Conservation (phyloP, 2,797 vertebrate species). For the Nothura maculosa region DNA sequence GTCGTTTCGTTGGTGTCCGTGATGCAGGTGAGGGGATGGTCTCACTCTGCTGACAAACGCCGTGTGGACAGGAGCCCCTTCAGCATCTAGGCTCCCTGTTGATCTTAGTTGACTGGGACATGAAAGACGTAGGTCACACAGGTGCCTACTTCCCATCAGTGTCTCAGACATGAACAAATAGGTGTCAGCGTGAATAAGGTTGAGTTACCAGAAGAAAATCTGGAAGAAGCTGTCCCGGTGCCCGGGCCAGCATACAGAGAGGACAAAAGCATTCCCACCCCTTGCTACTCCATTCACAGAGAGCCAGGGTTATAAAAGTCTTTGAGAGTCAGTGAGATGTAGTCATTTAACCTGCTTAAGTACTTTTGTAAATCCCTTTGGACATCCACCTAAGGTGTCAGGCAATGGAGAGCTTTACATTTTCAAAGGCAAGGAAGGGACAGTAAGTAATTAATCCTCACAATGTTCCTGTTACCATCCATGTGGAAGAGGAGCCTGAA, state of each 20-base stretch:
- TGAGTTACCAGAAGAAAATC: background rate
- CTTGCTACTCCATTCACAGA: background rate
- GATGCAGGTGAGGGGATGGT: background rate
- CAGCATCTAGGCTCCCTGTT: background rate
- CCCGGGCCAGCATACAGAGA: background rate
- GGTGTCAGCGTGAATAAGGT: background rate
- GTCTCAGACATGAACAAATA: background rate
- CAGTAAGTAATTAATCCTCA: background rate
- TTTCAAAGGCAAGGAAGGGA: conserved; percentile 52
- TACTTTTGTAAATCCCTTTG: conserved; percentile 62
- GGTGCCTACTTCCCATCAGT: background rate
- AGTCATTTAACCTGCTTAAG: conserved; percentile 61
- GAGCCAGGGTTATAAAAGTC: conserved; percentile 14
- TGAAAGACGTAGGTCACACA: background rate
- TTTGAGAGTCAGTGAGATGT: conserved; percentile 19
- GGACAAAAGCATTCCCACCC: background rate
- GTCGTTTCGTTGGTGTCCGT: background rate
- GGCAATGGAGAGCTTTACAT: conserved; percentile 32
- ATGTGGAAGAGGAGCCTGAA: background rate
- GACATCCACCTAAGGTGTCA: conserved; percentile 29
- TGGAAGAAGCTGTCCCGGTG: background rate
- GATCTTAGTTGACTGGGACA: background rate
- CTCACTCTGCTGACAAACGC: background rate
- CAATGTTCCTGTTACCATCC: background rate
- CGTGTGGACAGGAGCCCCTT: background rate